Evolutionary conservation across 2,797 vertebrate genomes (phyloP).

Genomic region (Acrossocheilus fasciatus): DNA sequence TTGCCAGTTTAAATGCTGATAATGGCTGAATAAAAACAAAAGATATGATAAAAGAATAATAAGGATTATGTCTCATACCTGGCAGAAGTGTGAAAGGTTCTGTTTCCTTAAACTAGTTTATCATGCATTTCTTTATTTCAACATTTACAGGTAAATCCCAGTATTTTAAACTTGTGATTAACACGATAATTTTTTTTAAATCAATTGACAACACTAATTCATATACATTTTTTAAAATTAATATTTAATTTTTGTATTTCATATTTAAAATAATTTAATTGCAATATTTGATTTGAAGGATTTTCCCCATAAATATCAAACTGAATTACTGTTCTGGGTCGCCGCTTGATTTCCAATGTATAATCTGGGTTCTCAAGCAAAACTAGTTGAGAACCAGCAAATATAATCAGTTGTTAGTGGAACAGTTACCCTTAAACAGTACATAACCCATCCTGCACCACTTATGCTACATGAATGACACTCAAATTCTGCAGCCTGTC

Average conservation of each 20-base stretch:
- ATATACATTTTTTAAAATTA: background rate
- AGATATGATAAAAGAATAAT: too few species aligned
- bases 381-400: background rate
- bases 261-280: background rate
- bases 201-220: too few species aligned
- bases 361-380: background rate
- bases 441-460: background rate
- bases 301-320: background rate
- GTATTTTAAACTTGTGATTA: too few species aligned
- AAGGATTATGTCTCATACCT: too few species aligned
- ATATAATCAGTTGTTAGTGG: background rate
- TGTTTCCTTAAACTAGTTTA: too few species aligned
- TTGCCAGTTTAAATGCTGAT: too few species aligned
- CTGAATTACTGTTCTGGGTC: background rate
- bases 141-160: too few species aligned
- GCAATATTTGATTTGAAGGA: background rate
- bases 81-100: too few species aligned
- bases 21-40: too few species aligned
- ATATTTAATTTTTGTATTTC: background rate
- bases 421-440: background rate
- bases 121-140: too few species aligned
- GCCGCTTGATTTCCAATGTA: background rate
- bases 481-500: background rate
- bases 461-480: background rate
- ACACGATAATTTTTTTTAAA: too few species aligned